Percentiles rank a stretch among this genome's conserved stretches.
These are phyloP conservation scores for Chaetura pelagica DNA, from an alignment of 2,113 vertebrate genomes.

Conservation along the genomic window DNA sequence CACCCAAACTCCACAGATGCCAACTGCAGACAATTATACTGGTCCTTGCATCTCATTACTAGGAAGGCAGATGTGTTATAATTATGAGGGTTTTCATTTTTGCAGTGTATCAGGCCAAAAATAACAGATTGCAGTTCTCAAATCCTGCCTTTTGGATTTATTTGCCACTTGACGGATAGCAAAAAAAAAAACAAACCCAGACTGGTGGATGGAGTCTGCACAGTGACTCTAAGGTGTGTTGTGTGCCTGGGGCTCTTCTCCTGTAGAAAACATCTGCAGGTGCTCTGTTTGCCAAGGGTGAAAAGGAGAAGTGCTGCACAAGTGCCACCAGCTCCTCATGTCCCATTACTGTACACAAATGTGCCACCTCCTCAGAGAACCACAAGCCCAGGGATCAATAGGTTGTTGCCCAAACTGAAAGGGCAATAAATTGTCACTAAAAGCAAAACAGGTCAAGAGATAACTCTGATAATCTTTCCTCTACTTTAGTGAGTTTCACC, in stretches of 20 bases:
- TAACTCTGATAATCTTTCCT: neutral
- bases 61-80: neutral
- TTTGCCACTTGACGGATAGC: neutral
- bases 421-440: neutral
- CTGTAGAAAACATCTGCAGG: neutral
- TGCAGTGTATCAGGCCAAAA: neutral
- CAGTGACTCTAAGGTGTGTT: accelerated
- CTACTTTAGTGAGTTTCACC: neutral
- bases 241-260: neutral
- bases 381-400: neutral
- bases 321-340: neutral
- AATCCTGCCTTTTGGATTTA: neutral
- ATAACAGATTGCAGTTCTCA: neutral
- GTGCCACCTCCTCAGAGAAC: neutral
- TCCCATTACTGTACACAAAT: neutral
- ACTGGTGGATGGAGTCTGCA: neutral
- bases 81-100: neutral
- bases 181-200: neutral
- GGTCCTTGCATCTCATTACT: neutral
- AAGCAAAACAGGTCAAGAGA: neutral
- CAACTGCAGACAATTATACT: neutral
- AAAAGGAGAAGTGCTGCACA: neutral
- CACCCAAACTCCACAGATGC: neutral
- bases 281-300: neutral
- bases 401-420: neutral